Percentiles rank a stretch among this genome's conserved stretches.
phyloP scores from a whole-genome alignment of 1,140 invertebrate species.

The Orchestia grillus region DNA sequence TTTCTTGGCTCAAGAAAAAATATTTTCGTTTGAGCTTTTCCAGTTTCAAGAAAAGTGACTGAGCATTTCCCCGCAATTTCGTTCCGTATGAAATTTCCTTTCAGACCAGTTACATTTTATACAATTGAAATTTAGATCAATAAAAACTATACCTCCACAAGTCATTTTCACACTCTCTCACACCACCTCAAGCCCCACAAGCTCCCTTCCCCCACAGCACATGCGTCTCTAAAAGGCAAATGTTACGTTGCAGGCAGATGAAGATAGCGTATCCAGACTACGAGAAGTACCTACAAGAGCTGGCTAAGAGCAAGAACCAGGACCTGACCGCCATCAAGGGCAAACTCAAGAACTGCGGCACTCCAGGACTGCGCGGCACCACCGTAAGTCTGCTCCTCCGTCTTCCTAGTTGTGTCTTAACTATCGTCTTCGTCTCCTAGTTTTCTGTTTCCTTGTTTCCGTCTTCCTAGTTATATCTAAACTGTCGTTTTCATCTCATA shows the following conservation, averaged over 20 bases:
- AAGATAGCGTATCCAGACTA: conserved; percentile 83
- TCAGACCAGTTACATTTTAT: too few relatives aligned
- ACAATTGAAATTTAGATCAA: too few relatives aligned
- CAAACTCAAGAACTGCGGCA: conserved; percentile 82
- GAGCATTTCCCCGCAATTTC: too few relatives aligned
- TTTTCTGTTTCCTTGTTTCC: not conserved
- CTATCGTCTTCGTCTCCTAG: not conserved
- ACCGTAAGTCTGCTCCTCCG: conserved; percentile 67
- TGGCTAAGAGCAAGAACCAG: conserved; percentile 84
- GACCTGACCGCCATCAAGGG: conserved; percentile 81
- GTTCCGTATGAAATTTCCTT: too few relatives aligned
- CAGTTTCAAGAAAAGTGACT: too few relatives aligned
- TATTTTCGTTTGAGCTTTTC: too few relatives aligned
- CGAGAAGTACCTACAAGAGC: conserved; percentile 84
- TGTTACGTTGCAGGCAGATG: conserved; percentile 72
- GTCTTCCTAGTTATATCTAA: not conserved
- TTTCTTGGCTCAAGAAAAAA: too few relatives aligned
- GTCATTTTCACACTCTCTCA: too few relatives aligned
- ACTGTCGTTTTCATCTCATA: not conserved
- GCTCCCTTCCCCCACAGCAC: too few relatives aligned
- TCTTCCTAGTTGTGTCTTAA: not conserved
- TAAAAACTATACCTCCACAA: too few relatives aligned
- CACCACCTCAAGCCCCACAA: too few relatives aligned
- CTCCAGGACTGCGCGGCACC: conserved; percentile 77
- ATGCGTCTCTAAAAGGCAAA: not conserved